These are phyloP conservation scores for Leptura quadrifasciata DNA, from an alignment of 2,888 invertebrate genomes.

Conservation along the genomic window DNA sequence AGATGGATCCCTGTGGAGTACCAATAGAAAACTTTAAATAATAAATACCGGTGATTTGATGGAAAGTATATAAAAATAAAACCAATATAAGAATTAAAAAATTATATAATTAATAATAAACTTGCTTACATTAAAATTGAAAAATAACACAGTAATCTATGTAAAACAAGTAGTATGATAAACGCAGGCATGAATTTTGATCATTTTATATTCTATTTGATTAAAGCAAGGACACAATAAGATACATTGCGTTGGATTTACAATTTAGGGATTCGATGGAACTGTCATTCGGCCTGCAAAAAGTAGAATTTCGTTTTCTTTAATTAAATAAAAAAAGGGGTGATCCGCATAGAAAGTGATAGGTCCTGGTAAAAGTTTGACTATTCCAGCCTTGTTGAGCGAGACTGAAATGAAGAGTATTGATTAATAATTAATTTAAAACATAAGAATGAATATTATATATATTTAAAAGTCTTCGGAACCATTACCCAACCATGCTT, in stretches of 20 bases:
- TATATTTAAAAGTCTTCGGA: too few relatives aligned
- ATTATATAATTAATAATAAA: not conserved
- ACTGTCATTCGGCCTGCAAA: conserved; percentile 41
- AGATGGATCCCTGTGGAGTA: too few relatives aligned
- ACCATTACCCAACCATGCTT: too few relatives aligned
- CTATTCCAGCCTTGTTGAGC: not conserved
- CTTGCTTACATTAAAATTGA: not conserved
- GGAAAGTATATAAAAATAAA: not conserved
- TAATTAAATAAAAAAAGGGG: conserved; percentile 51
- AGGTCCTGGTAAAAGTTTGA: conserved; percentile 2
- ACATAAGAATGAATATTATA: too few relatives aligned
- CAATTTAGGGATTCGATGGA: not conserved
- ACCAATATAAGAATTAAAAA: not conserved
- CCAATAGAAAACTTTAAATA: too few relatives aligned
- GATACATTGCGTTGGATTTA: not conserved
- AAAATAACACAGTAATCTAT: not conserved
- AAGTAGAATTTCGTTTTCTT: conserved; percentile 43
- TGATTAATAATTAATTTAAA: not conserved
- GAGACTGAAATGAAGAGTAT: not conserved
- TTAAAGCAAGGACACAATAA: too few relatives aligned
- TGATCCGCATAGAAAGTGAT: conserved; percentile 44
- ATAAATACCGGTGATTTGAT: too few relatives aligned
- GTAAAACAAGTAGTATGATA: too few relatives aligned
- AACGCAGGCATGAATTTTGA: too few relatives aligned
- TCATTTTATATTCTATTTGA: not conserved